Conservation (phyloP, 2,113 vertebrate genomes). For the Coptodon bakossiorum region DNA sequence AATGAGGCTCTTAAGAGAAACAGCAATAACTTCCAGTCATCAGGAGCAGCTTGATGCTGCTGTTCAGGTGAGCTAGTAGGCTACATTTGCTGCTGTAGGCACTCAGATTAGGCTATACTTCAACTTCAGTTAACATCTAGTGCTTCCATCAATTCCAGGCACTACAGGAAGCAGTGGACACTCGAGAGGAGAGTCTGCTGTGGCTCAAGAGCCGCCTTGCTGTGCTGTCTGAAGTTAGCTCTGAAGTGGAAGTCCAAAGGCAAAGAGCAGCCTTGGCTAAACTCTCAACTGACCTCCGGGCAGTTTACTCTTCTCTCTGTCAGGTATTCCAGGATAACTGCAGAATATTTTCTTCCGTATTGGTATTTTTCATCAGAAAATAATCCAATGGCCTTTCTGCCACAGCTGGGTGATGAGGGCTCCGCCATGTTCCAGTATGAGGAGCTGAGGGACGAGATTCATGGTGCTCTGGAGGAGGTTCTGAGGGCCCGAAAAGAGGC, state of each 20-base stretch:
- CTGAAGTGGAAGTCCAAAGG: constrained; percentile 76
- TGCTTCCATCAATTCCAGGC: constrained; percentile 52
- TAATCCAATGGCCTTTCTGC: neutral
- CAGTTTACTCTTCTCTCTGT: constrained; percentile 71
- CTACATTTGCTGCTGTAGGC: neutral
- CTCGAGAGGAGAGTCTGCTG: constrained; percentile 74
- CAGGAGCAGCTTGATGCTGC: constrained; percentile 70
- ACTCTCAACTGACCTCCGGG: constrained; percentile 77
- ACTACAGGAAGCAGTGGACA: constrained; percentile 70
- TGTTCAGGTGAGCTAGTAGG: constrained; percentile 70
- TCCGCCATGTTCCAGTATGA: constrained; percentile 75
- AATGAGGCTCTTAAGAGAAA: constrained; percentile 71
- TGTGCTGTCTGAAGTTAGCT: constrained; percentile 75
- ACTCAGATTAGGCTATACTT: neutral
- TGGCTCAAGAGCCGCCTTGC: constrained; percentile 84
- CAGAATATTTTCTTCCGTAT: neutral
- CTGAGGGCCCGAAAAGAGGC: constrained; percentile 75
- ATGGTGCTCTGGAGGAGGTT: constrained; percentile 77
- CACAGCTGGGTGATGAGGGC: constrained; percentile 77
- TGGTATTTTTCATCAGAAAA: neutral
- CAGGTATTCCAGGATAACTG: constrained; percentile 69
- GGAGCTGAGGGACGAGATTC: constrained; percentile 79
- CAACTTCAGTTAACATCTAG: neutral
- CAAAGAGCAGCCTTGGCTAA: constrained; percentile 77
- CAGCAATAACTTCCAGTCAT: constrained; percentile 55